Evolutionary conservation across 2,888 invertebrate species (phyloP).

Genomic region (Ischnura elegans): DNA sequence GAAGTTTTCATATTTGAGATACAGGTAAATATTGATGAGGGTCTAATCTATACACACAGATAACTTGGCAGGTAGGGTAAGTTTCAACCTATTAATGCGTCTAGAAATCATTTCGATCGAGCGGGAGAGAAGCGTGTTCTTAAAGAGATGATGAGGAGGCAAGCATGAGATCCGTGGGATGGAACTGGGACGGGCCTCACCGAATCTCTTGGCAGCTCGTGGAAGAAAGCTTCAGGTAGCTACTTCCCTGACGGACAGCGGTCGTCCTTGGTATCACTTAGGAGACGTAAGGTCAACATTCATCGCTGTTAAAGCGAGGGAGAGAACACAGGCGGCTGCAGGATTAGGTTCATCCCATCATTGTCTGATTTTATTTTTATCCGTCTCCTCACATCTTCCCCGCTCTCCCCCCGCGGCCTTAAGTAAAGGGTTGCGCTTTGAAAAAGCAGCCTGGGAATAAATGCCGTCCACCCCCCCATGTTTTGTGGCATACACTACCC

Average conservation of each 20-base stretch:
- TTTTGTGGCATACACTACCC: slow-evolving; percentile 32
- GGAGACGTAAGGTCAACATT: slow-evolving; percentile 61
- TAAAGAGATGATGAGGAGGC: not conserved
- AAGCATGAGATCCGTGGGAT: slow-evolving; percentile 30
- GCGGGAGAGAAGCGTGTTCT: not conserved
- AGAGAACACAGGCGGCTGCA: slow-evolving; percentile 39
- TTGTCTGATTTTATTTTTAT: slow-evolving; percentile 25
- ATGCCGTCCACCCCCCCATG: slow-evolving; percentile 16
- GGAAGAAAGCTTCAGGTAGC: slow-evolving; percentile 55
- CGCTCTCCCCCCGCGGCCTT: not conserved
- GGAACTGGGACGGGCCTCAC: too few species aligned
- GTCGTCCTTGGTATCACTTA: slow-evolving; percentile 65
- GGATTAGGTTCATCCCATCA: slow-evolving; percentile 35
- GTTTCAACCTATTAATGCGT: too few species aligned
- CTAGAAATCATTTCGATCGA: too few species aligned
- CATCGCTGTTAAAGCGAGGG: slow-evolving; percentile 18
- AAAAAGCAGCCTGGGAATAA: slow-evolving; percentile 19
- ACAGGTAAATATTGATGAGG: too few species aligned
- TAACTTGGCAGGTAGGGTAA: too few species aligned
- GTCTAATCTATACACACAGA: too few species aligned
- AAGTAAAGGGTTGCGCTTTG: not conserved
- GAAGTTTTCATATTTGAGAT: too few species aligned
- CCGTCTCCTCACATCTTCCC: not conserved
- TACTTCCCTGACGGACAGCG: slow-evolving; percentile 38
- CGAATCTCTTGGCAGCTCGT: slow-evolving; percentile 27